Conservation (phyloP, 2,888 invertebrate genomes). For the Podotricha telesiphe region DNA sequence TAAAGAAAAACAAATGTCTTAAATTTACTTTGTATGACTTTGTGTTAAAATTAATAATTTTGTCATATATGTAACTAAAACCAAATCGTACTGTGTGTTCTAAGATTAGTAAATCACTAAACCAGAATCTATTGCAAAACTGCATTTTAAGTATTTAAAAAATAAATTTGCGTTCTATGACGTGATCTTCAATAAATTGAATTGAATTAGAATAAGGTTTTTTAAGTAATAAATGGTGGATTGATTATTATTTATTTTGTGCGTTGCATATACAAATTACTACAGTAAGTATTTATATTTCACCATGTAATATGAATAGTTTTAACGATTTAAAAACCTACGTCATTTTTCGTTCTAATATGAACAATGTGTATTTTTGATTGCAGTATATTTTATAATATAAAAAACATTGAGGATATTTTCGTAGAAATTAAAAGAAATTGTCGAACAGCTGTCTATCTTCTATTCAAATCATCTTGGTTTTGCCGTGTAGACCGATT, state of each 20-base stretch:
- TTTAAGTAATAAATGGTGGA: constrained; percentile 57
- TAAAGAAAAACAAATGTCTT: not conserved
- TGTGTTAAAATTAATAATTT: not conserved
- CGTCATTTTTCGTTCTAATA: constrained; percentile 7
- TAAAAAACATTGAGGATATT: not conserved
- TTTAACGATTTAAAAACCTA: not conserved
- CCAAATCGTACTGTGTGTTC: constrained; percentile 12
- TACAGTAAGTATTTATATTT: constrained; percentile 50
- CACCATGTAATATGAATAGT: not conserved
- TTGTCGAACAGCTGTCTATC: not conserved
- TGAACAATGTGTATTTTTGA: constrained; percentile 20
- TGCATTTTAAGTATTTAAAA: constrained; percentile 34
- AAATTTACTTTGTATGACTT: not conserved
- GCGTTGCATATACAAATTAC: constrained; percentile 48
- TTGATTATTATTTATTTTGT: constrained; percentile 50
- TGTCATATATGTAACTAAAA: not conserved
- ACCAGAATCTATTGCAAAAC: constrained; percentile 37
- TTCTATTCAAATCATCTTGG: not conserved
- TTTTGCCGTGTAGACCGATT: not conserved
- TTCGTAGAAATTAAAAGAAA: not conserved
- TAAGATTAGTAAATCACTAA: constrained; percentile 25
- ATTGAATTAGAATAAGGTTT: constrained; percentile 43
- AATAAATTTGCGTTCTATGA: constrained; percentile 42
- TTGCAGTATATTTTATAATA: constrained; percentile 11
- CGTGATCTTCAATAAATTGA: constrained; percentile 46